These are phyloP conservation scores for Osmoderma eremita DNA, from an alignment of 2,888 invertebrate genomes.

Conservation along the genomic window DNA sequence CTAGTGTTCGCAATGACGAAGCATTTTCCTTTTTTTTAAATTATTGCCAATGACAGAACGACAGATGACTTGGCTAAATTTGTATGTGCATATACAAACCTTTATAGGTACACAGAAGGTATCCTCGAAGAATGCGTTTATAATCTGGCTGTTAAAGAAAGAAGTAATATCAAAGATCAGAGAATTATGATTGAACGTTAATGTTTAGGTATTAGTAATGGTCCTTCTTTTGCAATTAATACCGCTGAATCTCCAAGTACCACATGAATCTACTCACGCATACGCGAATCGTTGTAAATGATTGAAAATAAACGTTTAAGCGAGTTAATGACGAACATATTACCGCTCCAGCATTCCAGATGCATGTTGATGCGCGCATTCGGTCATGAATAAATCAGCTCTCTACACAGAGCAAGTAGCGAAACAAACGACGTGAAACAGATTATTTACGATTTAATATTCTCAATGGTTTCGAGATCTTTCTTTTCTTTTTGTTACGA, in stretches of 20 bases:
- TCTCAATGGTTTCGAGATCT: neutral
- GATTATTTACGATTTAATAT: constrained; percentile 19
- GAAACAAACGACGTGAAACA: constrained; percentile 14
- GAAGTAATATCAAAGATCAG: no score
- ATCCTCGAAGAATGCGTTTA: no score
- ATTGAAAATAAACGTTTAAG: neutral
- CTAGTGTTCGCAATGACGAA: constrained; percentile 47
- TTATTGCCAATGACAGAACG: constrained; percentile 14
- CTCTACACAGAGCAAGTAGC: neutral
- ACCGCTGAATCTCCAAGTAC: neutral
- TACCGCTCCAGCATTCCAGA: constrained; percentile 9
- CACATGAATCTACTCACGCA: neutral
- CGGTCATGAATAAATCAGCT: constrained; percentile 16
- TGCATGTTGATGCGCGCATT: constrained; percentile 14
- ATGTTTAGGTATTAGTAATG: no score
- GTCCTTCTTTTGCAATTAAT: no score
- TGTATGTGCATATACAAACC: neutral
- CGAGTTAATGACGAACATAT: constrained; percentile 6
- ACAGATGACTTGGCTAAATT: constrained; percentile 35
- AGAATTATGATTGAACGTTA: no score
- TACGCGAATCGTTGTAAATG: neutral
- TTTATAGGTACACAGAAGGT: no score
- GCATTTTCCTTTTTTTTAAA: constrained; percentile 43
- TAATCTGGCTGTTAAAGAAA: no score
- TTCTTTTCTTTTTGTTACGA: constrained; percentile 8